Evolutionary conservation across 2,888 invertebrate genomes (phyloP), one percentile per base, ranked within the genome.

Genomic region (Chesias legatella): DNA sequence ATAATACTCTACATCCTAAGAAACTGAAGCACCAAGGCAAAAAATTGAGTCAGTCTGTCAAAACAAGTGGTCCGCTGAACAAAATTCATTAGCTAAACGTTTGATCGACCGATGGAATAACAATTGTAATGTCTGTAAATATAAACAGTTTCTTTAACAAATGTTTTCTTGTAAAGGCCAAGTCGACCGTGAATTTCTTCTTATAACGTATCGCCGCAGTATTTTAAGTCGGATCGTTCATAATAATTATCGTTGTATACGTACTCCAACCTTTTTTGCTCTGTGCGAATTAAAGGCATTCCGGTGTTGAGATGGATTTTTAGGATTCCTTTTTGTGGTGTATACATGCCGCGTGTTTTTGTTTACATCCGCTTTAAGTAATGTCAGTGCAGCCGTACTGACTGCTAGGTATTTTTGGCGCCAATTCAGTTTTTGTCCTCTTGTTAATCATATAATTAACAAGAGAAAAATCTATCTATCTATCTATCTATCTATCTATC

Each of bases 221-320:
- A 5, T 7, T 22, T 22, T 1, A 3, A 22, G n/a, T 8, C 6
- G 9, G 10, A 20, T 10, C 34, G 34, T 27, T 27, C 9, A 23
- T 29, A 29, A 17, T 30, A 6, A 11, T 6, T 0, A 21, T 17
- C 17, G 13, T 8, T 29, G n/a, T 8, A 3, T 8, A n/a, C 17
- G 8, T 3, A 1, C 17, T 17, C 1, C n/a, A 6, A 13, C 0
- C n/a, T 7, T 43, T 43, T 43, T 43, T 43, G 24, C 30, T 29
- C n/a, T 7, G 5, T 28, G 44, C 25, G 36, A 45, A 53, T 40
- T 48, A 42, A 31, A 22, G 25, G 37, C 38, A 46, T 52, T 51
- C 46, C 38, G 29, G 35, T 50, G 48, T 58, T 53, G 45, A 53
- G 41, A 51, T 52, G 51, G 56, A 48, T 51, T 54, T 58, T 58